Conservation (phyloP, 2,113 vertebrate genomes). For the Micronycteris hirsuta region DNA sequence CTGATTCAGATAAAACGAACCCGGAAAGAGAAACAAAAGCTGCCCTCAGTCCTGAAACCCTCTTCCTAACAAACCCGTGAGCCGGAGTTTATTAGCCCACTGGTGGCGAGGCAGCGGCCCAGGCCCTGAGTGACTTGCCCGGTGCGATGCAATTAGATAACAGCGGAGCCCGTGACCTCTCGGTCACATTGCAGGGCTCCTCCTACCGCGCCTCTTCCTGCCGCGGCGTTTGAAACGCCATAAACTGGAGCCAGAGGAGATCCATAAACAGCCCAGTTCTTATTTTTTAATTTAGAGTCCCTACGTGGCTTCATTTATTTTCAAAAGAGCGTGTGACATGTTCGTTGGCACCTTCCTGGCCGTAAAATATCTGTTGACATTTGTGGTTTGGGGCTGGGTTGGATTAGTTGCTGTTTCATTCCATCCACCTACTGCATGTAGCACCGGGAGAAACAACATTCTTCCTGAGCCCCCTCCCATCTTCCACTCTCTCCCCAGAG, state of each 20-base stretch:
- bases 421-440: background rate
- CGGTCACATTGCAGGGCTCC: background rate
- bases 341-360: conserved; percentile 69
- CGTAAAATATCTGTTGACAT: conserved; percentile 70
- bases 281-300: conserved; percentile 70
- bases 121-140: background rate
- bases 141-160: background rate
- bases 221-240: conserved; percentile 20
- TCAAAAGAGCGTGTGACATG: conserved; percentile 68
- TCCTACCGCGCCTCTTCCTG: background rate
- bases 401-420: conserved; percentile 51
- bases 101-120: background rate
- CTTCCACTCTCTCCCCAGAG: background rate
- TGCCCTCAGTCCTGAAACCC: background rate
- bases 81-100: background rate
- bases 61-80: background rate
- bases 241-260: conserved; percentile 70
- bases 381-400: conserved; percentile 65
- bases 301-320: conserved; percentile 72
- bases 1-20: background rate
- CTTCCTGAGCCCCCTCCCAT: background rate
- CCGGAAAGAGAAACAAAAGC: background rate
- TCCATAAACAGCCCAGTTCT: conserved; percentile 66
- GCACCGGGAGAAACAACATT: background rate
- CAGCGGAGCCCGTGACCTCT: background rate